A percentile compares a stretch with the other conserved stretches of the same genome.
These are phyloP conservation scores for Dyspetes luteomarginatus DNA, from an alignment of 2,888 invertebrate genomes.

Conservation along the genomic window DNA sequence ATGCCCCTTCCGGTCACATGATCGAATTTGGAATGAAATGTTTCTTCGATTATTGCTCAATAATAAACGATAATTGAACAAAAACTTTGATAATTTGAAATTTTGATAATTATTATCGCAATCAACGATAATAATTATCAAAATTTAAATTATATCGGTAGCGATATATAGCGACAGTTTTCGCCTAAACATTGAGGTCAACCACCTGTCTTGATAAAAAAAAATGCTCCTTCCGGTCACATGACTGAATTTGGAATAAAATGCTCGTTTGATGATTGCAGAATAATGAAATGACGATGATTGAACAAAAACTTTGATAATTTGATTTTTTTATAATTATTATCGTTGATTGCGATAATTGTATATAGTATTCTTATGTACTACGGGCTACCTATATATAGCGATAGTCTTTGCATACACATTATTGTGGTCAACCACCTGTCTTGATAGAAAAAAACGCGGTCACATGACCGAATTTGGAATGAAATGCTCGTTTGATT, in stretches of 20 bases:
- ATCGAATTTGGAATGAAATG: constrained; percentile 12
- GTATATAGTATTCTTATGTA: too few relatives aligned
- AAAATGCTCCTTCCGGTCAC: constrained; percentile 13
- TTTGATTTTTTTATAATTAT: not conserved
- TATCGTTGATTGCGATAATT: too few relatives aligned
- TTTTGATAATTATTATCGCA: not conserved
- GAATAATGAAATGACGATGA: not conserved
- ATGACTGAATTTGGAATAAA: constrained; percentile 7
- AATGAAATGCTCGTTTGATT: not conserved
- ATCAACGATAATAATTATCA: too few relatives aligned
- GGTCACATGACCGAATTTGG: not conserved
- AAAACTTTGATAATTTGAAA: not conserved
- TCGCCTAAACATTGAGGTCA: too few relatives aligned
- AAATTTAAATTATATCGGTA: too few relatives aligned
- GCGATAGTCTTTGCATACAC: too few relatives aligned
- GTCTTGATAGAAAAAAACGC: not conserved
- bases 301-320: not conserved
- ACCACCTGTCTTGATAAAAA: not conserved
- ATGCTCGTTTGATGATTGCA: not conserved
- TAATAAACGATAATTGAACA: not conserved
- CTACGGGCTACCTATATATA: too few relatives aligned
- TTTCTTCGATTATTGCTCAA: not conserved
- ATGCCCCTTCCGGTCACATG: not conserved
- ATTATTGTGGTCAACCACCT: too few relatives aligned
- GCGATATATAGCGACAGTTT: too few relatives aligned